Evolutionary conservation across 2,888 invertebrate species (phyloP).

Genomic region (Caenorhabditis panamensis): DNA sequence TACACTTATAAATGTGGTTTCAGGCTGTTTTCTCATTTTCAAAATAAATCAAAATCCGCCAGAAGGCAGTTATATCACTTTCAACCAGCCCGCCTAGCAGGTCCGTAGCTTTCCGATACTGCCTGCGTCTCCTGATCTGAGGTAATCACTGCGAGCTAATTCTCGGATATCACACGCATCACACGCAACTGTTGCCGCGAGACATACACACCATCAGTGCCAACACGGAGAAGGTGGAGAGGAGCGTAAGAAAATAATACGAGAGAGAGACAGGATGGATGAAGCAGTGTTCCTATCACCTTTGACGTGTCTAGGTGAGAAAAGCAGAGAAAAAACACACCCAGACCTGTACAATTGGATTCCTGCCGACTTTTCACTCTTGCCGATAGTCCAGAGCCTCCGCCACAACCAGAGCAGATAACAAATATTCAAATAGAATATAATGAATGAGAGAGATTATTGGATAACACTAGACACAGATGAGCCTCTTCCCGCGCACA

Average conservation of each 20-base stretch:
- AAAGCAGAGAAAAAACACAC: neutral
- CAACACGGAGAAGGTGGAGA: neutral
- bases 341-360: constrained; percentile 8
- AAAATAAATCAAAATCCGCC: constrained; percentile 47
- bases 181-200: constrained; percentile 53
- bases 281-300: constrained; percentile 1
- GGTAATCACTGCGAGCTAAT: constrained; percentile 27
- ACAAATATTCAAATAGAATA: constrained; percentile 50
- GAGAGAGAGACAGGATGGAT: neutral
- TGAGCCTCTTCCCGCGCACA: constrained; percentile 32
- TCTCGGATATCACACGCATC: constrained; percentile 59
- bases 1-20: neutral
- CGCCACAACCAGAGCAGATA: constrained; percentile 43
- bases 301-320: neutral
- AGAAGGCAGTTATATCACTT: constrained; percentile 41
- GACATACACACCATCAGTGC: constrained; percentile 46
- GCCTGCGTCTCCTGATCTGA: constrained; percentile 46
- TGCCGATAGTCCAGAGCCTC: constrained; percentile 11
- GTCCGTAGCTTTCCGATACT: constrained; percentile 27
- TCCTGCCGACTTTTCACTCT: constrained; percentile 24
- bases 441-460: constrained; percentile 22
- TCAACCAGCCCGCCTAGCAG: constrained; percentile 35
- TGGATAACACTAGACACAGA: constrained; percentile 44
- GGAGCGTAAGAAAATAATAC: constrained; percentile 33
- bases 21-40: constrained; percentile 4